Evolutionary conservation across 2,888 invertebrate genomes (phyloP), one percentile per base, ranked within the genome.

Genomic region (Rotaria macrura): DNA sequence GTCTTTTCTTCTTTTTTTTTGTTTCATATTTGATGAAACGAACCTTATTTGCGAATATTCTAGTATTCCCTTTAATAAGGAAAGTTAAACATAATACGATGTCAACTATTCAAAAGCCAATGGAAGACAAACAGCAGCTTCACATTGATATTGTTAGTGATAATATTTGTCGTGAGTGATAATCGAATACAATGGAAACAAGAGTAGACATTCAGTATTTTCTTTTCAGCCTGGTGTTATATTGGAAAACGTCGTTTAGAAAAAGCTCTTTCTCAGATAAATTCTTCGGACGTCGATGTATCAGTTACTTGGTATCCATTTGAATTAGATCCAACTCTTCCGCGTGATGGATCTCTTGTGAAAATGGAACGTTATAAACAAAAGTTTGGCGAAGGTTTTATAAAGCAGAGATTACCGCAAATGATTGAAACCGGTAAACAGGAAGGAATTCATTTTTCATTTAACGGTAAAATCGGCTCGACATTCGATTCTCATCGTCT

Each of bases 401-500:
- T 43, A 9, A 74, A 74, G 40, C 23, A 40, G 40, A 40, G 25
- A 23, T 17, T 74, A 43, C 38, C 40, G n/a, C 25, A 23, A 43
- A 79, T 79, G 79, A 25, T n/a, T 10, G 43, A 79, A 79, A 79
- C 79, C 12, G 79, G 79, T 20, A 79, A 79, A 79, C 43, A 79
- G 43, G 79, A 79, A 79, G 79, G 40, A 25, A 79, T 79, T 79
- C 2, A 79, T 25, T 79, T 79, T 79, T 79, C 79, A 43, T 79
- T n/a, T 79, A 43, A 43, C 17, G 79, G 79, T 25, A 79, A 79
- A 43, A 43, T 79, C 23, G 79, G 79, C 6, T 79, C 79, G 20
- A 79, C 79, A 79, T 79, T 79, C n/a, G 43, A 79, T 79, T 79
- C 79, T 38, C 79, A 79, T 79, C 79, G 79, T 79, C 79, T 79